Base-by-base conservation (phyloP, 2,888 invertebrate species). In the Leptinotarsa juncta region DNA sequence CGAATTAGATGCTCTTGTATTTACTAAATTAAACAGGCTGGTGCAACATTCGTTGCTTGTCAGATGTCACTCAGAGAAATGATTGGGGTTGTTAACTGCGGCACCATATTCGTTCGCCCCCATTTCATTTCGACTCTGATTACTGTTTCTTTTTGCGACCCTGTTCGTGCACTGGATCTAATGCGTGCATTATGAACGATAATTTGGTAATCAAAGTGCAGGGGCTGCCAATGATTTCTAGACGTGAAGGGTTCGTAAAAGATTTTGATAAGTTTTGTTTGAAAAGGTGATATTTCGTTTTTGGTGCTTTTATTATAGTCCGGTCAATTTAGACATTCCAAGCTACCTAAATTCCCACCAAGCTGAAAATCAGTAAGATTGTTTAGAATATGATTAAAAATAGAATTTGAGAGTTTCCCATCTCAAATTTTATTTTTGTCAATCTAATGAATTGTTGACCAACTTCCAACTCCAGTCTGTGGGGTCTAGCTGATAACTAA, bases 121-220 rank as follows among this genome's bases (percentile, higher is more conserved):
- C 68, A 26, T 55, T 51, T 68, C 68, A 53, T 55, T 42, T 53
- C 68, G 68, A 68, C 55, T 68, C 51, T 53, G 68, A 68, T 68
- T 68, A 68, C 53, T 51, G 53, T 68, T 51, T 68, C 55, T 68
- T 68, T 55, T 68, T 65, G 23, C 55, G 65, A 65, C 73, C 69
- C 69, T 67, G 72, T 65, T 72, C 55, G 55, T 49, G 49, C 50
- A 67, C 55, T 65, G 55, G 69, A 55, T 68, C 69, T 73, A 73
- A 73, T 73, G 73, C 57, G 65, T 42, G 73, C 73, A 73, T 73
- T 73, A 73, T 73, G 73, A 65, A 65, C 65, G 48, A 73, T 73
- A 73, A 69, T 73, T 73, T 73, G 73, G 68, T 65, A 69, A 73
- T 73, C 69, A 65, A 65, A 73, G 69, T 69, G 65, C 49, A 55